Evolutionary conservation across 2,113 vertebrate genomes (phyloP).

Genomic region (Gavia stellata): DNA sequence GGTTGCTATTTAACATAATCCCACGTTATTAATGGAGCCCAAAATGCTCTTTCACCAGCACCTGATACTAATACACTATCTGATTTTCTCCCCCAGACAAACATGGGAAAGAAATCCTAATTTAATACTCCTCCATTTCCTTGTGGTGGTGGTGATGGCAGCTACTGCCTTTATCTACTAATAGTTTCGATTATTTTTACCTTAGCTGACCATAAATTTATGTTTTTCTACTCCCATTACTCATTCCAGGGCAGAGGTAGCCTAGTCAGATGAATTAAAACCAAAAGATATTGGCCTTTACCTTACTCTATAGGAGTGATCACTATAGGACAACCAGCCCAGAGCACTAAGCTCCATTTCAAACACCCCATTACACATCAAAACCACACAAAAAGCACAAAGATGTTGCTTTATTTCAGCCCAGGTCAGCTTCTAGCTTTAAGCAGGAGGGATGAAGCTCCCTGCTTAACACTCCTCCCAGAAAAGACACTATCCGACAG

Average conservation of each 20-base stretch:
- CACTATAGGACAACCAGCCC: background rate
- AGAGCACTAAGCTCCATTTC: background rate
- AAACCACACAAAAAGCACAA: background rate
- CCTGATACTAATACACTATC: background rate
- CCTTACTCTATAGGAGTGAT: background rate
- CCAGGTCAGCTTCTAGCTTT: background rate
- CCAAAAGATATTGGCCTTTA: background rate
- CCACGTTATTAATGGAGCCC: background rate
- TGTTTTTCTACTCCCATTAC: background rate
- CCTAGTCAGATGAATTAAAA: background rate
- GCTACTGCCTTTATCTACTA: background rate
- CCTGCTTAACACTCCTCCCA: background rate
- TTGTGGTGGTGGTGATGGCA: background rate
- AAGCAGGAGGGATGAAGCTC: background rate
- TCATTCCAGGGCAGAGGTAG: background rate
- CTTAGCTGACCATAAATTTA: background rate
- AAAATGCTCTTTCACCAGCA: background rate
- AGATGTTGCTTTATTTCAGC: background rate
- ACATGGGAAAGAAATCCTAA: background rate
- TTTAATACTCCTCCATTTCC: background rate
- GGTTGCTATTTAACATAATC: background rate
- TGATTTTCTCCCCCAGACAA: background rate
- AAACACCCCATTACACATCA: background rate
- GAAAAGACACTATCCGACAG: background rate
- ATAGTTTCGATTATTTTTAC: background rate